These are phyloP conservation scores for Latheticus oryzae DNA, from an alignment of 2,888 invertebrate genomes.

Conservation along the genomic window DNA sequence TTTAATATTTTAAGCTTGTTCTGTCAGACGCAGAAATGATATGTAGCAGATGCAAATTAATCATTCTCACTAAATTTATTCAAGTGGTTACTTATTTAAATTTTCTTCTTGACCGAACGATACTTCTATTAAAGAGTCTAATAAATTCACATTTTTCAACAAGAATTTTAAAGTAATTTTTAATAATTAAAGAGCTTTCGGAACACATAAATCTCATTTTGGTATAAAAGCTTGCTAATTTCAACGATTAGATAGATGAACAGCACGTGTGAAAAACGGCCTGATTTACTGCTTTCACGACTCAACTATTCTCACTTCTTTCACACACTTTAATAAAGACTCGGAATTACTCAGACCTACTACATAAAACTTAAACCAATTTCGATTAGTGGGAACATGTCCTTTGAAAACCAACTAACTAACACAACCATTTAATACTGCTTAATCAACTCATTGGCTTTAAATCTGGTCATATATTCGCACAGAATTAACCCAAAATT, in stretches of 20 bases:
- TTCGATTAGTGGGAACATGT: conserved; percentile 29
- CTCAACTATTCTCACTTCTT: not conserved
- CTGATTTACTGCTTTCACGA: conserved; percentile 9
- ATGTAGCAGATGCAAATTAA: conserved; percentile 42
- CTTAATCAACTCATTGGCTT: conserved; percentile 8
- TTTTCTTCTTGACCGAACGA: conserved; percentile 31
- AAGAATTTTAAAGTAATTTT: conserved; percentile 12
- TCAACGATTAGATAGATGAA: conserved; percentile 23
- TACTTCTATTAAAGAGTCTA: too few species aligned
- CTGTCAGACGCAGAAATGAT: conserved; percentile 37
- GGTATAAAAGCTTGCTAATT: conserved; percentile 16
- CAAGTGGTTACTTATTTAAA: conserved; percentile 36
- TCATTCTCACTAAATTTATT: conserved; percentile 40
- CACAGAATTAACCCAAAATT: conserved; percentile 6
- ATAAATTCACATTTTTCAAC: conserved; percentile 12
- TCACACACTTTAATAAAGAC: conserved; percentile 24
- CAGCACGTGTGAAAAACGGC: conserved; percentile 15
- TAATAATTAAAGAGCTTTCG: conserved; percentile 9
- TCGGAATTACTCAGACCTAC: conserved; percentile 15
- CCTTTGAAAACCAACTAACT: too few species aligned
- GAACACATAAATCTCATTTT: conserved; percentile 16
- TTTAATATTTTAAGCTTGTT: conserved; percentile 41
- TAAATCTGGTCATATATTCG: conserved; percentile 2
- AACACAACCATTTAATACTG: conserved; percentile 9
- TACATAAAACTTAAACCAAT: conserved; percentile 32